Percentiles rank a stretch among this genome's conserved stretches.
Conservation (phyloP, 30 jellyfish, hydroid and myxozoan species). For the Turritopsis dohrnii region DNA sequence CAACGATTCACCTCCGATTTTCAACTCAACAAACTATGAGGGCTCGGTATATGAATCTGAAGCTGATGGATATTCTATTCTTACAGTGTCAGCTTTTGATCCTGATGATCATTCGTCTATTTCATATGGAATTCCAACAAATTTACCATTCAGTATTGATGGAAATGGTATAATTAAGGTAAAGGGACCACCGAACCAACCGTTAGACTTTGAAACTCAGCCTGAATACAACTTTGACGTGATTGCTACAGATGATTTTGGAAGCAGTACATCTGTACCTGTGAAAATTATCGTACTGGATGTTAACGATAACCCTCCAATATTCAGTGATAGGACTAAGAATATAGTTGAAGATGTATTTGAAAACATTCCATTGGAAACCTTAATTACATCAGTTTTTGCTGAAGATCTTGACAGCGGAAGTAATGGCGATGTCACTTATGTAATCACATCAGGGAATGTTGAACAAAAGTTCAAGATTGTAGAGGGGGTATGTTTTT, state of each 20-base stretch:
- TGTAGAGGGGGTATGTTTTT: conserved; percentile 26
- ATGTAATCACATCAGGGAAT: conserved; percentile 34
- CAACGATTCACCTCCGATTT: background rate
- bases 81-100: conserved; percentile 55
- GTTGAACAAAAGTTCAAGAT: conserved; percentile 44
- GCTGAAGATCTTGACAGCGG: conserved; percentile 83
- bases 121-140: background rate
- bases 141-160: conserved; percentile 10
- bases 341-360: background rate
- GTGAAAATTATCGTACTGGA: conserved; percentile 45
- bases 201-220: background rate
- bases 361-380: background rate
- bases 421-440: conserved; percentile 50
- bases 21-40: background rate
- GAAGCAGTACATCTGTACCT: background rate
- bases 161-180: background rate
- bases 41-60: conserved; percentile 35
- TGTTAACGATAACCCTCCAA: conserved; percentile 71
- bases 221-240: background rate
- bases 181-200: background rate
- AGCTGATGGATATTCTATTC: conserved; percentile 41
- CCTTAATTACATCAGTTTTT: background rate
- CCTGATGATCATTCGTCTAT: conserved; percentile 18
- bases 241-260: conserved; percentile 6
- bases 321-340: conserved; percentile 26